phyloP scores from a whole-genome alignment of 2,888 invertebrate genomes.

The Ormyrus rosae region DNA sequence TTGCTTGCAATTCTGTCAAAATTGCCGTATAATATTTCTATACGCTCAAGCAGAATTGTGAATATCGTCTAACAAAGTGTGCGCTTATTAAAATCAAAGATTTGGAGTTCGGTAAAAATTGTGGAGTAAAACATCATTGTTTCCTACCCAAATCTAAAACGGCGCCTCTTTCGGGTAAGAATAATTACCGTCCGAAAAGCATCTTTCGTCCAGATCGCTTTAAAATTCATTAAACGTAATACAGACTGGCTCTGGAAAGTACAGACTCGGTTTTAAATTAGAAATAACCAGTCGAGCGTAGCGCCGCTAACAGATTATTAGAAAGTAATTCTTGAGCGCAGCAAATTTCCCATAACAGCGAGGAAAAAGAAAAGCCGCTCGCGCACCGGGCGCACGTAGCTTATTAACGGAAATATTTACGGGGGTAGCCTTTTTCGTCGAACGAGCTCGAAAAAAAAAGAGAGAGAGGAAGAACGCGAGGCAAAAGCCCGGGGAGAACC shows the following conservation, averaged over 20 bases:
- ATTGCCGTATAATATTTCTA: slow-evolving; percentile 14
- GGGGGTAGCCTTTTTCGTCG: not conserved
- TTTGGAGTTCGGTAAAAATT: no score
- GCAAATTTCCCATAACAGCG: slow-evolving; percentile 23
- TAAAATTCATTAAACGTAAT: no score
- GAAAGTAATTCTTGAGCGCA: slow-evolving; percentile 27
- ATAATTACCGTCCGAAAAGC: no score
- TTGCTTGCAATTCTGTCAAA: not conserved
- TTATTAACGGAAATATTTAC: slow-evolving; percentile 48
- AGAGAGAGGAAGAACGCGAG: not conserved
- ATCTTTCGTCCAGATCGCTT: no score
- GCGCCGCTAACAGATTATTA: slow-evolving; percentile 32
- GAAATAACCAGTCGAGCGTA: slow-evolving; percentile 3
- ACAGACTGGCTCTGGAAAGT: not conserved
- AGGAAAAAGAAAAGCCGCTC: slow-evolving; percentile 36
- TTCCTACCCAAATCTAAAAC: no score
- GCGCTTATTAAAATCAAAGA: no score
- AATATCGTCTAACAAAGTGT: not conserved
- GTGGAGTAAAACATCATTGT: no score
- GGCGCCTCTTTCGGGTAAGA: no score
- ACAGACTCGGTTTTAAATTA: slow-evolving; percentile 23
- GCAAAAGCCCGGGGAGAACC: not conserved
- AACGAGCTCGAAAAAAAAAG: slow-evolving; percentile 6
- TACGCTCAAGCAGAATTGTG: not conserved
- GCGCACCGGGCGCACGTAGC: not conserved